A percentile compares a stretch with the other conserved stretches of the same genome.
Conservation (phyloP, 1,140 invertebrate genomes). For the Penaeus japonicus region DNA sequence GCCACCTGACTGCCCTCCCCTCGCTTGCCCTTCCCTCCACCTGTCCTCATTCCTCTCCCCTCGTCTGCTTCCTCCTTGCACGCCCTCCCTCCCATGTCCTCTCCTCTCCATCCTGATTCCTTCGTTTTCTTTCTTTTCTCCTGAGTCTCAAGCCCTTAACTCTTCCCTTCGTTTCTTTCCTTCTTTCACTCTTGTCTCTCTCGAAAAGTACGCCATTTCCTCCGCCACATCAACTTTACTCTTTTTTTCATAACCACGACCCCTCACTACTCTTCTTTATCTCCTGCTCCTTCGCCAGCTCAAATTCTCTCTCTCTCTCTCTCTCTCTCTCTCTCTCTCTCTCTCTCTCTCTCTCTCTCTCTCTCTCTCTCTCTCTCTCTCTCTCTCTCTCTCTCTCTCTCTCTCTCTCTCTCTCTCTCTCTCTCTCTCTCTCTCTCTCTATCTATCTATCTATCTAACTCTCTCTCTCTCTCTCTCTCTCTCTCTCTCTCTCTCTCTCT, state of each 20-base stretch:
- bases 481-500: constrained; percentile 35
- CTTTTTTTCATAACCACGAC: neutral
- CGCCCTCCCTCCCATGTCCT: neutral
- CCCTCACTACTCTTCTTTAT: neutral
- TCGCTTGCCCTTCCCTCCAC: no score
- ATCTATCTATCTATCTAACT: neutral
- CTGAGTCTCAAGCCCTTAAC: neutral
- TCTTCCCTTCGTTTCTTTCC: neutral
- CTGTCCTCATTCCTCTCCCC: no score
- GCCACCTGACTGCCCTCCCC: no score
- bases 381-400: neutral
- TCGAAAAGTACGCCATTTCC: neutral
- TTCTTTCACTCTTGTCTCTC: neutral
- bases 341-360: constrained; percentile 9
- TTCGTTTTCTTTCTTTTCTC: neutral
- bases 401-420: neutral
- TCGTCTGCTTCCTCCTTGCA: neutral
- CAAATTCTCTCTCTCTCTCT: neutral
- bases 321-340: no score
- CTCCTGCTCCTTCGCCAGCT: neutral
- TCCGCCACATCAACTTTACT: neutral
- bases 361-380: neutral
- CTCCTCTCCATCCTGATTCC: neutral
- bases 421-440: neutral
- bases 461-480: neutral